phyloP scores from a whole-genome alignment of 2,797 vertebrate species.

The Onychomys torridus region DNA sequence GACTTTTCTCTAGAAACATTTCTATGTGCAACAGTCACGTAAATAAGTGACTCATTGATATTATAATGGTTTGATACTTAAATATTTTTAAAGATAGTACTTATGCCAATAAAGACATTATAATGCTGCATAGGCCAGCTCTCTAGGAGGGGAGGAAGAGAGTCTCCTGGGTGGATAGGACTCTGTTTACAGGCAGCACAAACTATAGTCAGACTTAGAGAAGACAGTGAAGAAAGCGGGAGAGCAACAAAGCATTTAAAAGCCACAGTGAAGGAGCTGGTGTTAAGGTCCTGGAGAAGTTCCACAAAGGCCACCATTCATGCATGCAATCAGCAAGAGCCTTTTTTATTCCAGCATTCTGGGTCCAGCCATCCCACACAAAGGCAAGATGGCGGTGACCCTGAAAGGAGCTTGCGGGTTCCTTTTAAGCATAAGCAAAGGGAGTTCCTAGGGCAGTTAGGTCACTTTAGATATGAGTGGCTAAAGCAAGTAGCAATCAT shows the following conservation, averaged over 20 bases:
- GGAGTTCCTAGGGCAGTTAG: too few species aligned
- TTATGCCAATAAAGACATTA: slow-evolving; percentile 28
- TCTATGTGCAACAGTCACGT: neutral
- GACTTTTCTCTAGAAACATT: slow-evolving; percentile 11
- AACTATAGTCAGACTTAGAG: neutral
- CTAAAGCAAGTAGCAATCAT: too few species aligned
- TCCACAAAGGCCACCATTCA: too few species aligned
- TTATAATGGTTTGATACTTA: slow-evolving; percentile 30
- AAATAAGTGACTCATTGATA: neutral
- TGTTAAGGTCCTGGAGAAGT: too few species aligned
- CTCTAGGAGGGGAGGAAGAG: neutral
- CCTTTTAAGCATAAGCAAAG: too few species aligned
- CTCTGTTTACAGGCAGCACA: neutral
- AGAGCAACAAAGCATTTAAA: neutral
- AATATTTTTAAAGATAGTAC: neutral
- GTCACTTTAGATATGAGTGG: too few species aligned
- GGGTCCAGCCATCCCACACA: too few species aligned
- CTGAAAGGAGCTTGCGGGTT: too few species aligned
- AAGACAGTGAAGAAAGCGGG: neutral
- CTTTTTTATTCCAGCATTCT: too few species aligned
- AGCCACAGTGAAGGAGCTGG: neutral
- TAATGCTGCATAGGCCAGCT: neutral
- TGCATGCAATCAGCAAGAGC: too few species aligned
- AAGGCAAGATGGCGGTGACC: too few species aligned
- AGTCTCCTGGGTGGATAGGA: neutral